Evolutionary conservation across 1,140 invertebrate genomes (phyloP).

Genomic region (Penaeus indicus): DNA sequence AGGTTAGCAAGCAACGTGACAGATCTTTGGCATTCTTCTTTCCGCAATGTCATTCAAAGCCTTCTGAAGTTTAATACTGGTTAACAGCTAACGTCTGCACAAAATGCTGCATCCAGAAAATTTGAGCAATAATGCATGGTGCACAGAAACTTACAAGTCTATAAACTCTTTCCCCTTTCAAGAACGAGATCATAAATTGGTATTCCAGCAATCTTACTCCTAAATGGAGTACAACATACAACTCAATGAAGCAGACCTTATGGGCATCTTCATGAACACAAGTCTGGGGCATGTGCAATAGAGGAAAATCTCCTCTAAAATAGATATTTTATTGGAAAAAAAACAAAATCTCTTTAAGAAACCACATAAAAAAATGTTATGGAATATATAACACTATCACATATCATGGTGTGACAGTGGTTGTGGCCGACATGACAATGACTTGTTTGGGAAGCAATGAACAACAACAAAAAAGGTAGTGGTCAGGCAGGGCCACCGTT

Average conservation of each 20-base stretch:
- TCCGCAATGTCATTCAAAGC: conserved; percentile 3
- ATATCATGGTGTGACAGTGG: conserved; percentile 62
- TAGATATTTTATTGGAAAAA: conserved; percentile 51
- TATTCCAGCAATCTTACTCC: conserved; percentile 50
- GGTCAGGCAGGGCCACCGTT: conserved; percentile 38
- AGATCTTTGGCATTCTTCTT: conserved; percentile 58
- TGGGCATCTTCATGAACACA: conserved; percentile 51
- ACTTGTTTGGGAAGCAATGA: conserved; percentile 56
- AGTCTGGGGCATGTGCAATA: conserved; percentile 58
- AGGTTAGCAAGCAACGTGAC: conserved; percentile 48
- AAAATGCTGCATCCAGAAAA: conserved; percentile 61
- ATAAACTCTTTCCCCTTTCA: conserved; percentile 55
- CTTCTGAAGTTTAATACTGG: conserved; percentile 43
- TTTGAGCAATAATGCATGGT: conserved; percentile 62
- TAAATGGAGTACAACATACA: conserved; percentile 41
- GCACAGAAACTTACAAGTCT: conserved; percentile 61
- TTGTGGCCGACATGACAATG: conserved; percentile 61
- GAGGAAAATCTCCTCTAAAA: conserved; percentile 53
- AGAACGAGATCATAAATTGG: conserved; percentile 59
- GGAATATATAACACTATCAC: conserved; percentile 64
- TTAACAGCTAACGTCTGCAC: conserved; percentile 55
- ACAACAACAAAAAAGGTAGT: conserved; percentile 52
- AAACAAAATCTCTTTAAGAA: conserved; percentile 27
- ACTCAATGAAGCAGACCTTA: conserved; percentile 54
- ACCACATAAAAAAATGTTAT: conserved; percentile 43